Conservation (phyloP, 30 jellyfish, hydroid and myxozoan genomes). For the Aurelia sp. region DNA sequence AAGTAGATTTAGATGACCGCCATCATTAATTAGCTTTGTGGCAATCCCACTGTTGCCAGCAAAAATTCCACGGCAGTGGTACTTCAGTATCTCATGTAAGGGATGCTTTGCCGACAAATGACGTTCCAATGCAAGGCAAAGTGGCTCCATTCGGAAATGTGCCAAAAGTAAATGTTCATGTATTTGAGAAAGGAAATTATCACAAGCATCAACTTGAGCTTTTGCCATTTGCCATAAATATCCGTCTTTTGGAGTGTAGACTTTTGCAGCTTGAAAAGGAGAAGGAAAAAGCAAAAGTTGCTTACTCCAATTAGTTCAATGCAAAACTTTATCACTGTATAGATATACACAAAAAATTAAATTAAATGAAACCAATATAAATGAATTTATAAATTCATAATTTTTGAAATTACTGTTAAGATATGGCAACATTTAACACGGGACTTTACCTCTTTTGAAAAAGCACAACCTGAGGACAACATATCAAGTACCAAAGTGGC, state of each 20-base stretch:
- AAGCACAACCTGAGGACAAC: no score
- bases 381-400: no score
- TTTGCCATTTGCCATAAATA: constrained; percentile 67
- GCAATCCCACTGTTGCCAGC: constrained; percentile 25
- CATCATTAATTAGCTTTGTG: background rate
- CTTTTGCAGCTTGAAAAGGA: constrained; percentile 50
- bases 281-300: no score
- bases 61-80: constrained; percentile 78
- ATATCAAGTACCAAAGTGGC: no score
- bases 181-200: constrained; percentile 32
- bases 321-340: no score
- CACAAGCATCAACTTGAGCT: constrained; percentile 63
- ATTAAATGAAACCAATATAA: no score
- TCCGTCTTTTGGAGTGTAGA: constrained; percentile 71
- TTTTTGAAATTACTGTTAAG: no score
- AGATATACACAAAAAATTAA: no score
- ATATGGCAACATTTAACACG: no score
- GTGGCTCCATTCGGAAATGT: constrained; percentile 71
- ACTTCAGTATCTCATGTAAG: constrained; percentile 57
- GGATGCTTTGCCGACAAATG: constrained; percentile 78
- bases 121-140: constrained; percentile 68
- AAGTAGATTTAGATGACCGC: background rate
- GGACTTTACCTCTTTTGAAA: no score
- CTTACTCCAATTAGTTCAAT: no score
- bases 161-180: constrained; percentile 71